phyloP scores from a whole-genome alignment of 2,888 invertebrate genomes.

The Drosophila borealis region DNA sequence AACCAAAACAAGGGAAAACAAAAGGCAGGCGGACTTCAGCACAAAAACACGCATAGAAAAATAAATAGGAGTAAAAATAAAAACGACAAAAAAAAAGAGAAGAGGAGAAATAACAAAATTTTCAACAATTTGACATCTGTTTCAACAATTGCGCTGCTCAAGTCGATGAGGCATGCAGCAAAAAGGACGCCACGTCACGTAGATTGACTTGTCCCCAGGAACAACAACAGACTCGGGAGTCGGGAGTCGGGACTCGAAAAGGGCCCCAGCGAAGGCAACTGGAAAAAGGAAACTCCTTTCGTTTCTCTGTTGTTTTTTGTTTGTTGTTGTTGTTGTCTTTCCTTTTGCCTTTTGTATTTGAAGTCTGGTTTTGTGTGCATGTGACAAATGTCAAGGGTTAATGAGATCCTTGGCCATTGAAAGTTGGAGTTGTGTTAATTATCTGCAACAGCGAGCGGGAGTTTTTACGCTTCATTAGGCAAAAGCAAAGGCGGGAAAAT shows the following conservation, averaged over 20 bases:
- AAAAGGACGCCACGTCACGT: conserved; percentile 73
- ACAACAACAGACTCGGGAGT: conserved; percentile 5
- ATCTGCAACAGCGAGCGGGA: conserved; percentile 59
- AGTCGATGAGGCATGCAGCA: conserved; percentile 54
- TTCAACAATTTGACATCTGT: conserved; percentile 77
- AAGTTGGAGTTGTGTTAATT: conserved; percentile 72
- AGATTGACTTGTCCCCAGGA: conserved; percentile 69
- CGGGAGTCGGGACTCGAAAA: conserved; percentile 8
- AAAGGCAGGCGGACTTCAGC: conserved; percentile 32
- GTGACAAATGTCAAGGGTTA: conserved; percentile 79
- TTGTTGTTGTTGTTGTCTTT: not conserved
- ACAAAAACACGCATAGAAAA: conserved; percentile 29
- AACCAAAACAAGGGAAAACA: conserved; percentile 72
- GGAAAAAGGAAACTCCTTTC: conserved; percentile 29
- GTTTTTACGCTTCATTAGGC: conserved; percentile 76
- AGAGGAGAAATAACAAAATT: conserved; percentile 37
- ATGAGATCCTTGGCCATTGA: conserved; percentile 62
- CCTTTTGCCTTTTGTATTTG: not conserved
- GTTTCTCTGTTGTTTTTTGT: not conserved
- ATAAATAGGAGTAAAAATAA: conserved; percentile 36
- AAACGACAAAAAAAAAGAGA: conserved; percentile 13
- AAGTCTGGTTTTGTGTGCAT: conserved; percentile 36
- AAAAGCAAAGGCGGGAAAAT: conserved; percentile 37
- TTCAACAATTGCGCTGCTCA: conserved; percentile 61
- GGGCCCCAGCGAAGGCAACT: conserved; percentile 8